These are phyloP conservation scores for Busseola fusca DNA, from an alignment of 2,888 invertebrate species.

Conservation along the genomic window DNA sequence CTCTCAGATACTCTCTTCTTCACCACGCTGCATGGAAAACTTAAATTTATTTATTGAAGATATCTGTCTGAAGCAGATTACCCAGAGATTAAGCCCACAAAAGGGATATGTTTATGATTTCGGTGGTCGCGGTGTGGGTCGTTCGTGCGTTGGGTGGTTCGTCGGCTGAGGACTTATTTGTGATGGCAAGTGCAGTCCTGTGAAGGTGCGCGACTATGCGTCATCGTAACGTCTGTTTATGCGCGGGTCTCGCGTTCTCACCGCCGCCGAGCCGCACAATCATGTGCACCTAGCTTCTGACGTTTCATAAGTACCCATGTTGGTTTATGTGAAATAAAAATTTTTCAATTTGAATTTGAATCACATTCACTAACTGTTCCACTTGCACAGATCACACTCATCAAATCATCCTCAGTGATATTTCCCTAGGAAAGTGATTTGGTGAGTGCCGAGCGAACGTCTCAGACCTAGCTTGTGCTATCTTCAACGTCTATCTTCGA, in stretches of 20 bases:
- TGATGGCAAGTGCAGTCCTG: not conserved
- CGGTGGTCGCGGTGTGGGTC: not conserved
- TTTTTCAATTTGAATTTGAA: too few species aligned
- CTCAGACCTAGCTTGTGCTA: not conserved
- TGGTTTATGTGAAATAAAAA: too few species aligned
- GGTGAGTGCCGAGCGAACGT: not conserved
- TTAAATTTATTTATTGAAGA: not conserved
- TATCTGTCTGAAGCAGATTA: not conserved
- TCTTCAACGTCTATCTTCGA: too few species aligned
- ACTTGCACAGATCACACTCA: not conserved
- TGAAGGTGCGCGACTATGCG: not conserved
- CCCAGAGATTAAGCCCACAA: too few species aligned
- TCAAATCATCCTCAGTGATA: not conserved
- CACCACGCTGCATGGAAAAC: too few species aligned
- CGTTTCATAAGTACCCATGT: too few species aligned
- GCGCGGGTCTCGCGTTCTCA: conserved; percentile 30
- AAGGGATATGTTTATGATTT: not conserved
- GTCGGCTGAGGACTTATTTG: not conserved
- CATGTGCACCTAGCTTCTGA: too few species aligned
- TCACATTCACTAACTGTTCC: not conserved
- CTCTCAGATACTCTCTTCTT: not conserved
- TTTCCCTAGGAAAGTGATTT: not conserved
- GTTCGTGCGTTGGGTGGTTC: too few species aligned
- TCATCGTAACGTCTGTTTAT: not conserved
- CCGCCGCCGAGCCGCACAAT: too few species aligned